These are phyloP conservation scores for Melanargia galathea DNA, from an alignment of 2,888 invertebrate genomes.

Conservation along the genomic window DNA sequence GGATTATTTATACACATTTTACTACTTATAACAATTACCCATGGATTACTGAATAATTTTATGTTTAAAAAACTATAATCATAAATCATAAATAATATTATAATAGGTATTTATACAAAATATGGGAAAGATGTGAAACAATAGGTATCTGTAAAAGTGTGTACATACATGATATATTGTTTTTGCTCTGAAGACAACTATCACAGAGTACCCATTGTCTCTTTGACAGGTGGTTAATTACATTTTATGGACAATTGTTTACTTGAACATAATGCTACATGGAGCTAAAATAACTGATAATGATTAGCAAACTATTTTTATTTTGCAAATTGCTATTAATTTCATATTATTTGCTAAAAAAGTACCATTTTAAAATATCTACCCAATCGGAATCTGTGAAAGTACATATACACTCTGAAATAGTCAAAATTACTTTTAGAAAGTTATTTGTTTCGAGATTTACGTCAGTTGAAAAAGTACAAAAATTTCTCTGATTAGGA, in stretches of 20 bases:
- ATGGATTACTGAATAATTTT: not conserved
- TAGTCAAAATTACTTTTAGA: too few species aligned
- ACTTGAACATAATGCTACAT: constrained; percentile 6
- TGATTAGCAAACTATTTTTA: not conserved
- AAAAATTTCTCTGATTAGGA: too few species aligned
- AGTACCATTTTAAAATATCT: too few species aligned
- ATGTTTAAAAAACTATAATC: not conserved
- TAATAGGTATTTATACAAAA: not conserved
- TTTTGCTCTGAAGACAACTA: constrained; percentile 20
- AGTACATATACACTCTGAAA: too few species aligned
- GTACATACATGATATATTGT: constrained; percentile 24
- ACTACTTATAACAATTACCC: too few species aligned
- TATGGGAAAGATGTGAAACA: constrained; percentile 4
- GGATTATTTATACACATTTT: too few species aligned
- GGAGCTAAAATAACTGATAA: constrained; percentile 3
- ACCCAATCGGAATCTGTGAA: too few species aligned
- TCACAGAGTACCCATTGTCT: constrained; percentile 25
- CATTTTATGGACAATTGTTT: constrained; percentile 30
- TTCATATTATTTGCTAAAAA: too few species aligned
- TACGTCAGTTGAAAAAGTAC: too few species aligned
- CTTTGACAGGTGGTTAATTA: constrained; percentile 22
- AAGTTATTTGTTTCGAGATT: too few species aligned
- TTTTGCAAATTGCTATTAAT: not conserved
- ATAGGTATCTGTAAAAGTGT: not conserved
- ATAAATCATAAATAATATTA: not conserved